Conservation (phyloP, 2,797 vertebrate genomes). For the Peromyscus nudipes region DNA sequence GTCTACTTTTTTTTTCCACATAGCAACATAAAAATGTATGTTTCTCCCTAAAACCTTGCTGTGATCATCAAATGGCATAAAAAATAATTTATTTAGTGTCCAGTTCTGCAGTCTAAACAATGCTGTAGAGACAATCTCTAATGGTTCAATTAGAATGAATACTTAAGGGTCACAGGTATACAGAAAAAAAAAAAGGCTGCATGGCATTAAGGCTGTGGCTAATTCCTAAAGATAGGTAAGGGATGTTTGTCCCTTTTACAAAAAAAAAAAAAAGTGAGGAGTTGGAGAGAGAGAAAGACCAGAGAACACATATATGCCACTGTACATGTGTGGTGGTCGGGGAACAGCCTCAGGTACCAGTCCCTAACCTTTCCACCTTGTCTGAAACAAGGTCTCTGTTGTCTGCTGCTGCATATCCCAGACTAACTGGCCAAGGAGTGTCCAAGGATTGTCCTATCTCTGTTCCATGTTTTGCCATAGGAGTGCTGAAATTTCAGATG, state of each 20-base stretch:
- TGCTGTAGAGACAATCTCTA: background rate
- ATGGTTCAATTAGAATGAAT: background rate
- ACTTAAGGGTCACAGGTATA: background rate
- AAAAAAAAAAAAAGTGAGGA: background rate
- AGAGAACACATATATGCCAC: background rate
- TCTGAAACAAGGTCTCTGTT: background rate
- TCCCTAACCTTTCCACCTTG: background rate
- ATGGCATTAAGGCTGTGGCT: background rate
- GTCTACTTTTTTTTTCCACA: background rate
- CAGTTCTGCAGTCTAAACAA: conserved; percentile 2
- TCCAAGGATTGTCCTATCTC: background rate
- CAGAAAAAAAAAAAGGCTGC: background rate
- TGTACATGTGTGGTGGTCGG: background rate
- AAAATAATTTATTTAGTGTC: conserved; percentile 20
- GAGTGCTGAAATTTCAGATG: background rate
- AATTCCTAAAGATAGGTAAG: background rate
- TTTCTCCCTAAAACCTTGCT: background rate
- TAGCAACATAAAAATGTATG: background rate
- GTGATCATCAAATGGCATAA: background rate
- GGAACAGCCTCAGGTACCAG: background rate
- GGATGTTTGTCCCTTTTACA: background rate
- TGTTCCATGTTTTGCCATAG: background rate
- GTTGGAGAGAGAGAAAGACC: background rate
- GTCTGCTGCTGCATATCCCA: background rate
- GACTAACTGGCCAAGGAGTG: background rate